Base-by-base conservation (phyloP, 1,140 invertebrate species). In the Drosophila paulistorum region DNA sequence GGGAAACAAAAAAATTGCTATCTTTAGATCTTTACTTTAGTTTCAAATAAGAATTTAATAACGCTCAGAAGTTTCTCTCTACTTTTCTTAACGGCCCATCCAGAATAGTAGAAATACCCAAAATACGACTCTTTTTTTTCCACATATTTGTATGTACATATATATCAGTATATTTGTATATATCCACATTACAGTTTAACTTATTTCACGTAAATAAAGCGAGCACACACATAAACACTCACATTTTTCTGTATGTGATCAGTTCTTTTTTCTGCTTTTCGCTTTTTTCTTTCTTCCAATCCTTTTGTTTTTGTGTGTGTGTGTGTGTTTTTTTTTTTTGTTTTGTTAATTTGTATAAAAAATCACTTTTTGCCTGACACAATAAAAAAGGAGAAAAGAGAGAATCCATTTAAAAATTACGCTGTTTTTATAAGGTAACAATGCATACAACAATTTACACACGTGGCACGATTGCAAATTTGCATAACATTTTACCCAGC, bases 271-370 rank as follows among this genome's bases (percentile, higher is more conserved):
- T 23, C 26, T 67, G 42, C 23, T 10, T 65, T 58, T 58, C 37
- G 54, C 41, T 45, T 58, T 41, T 57, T 11, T 7, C 30, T 54
- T 26, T 54, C 66, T 70, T 37, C 10, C 35, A 37, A 37, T 3
- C 35, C 7, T 10, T 61, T 51, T 59, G 30, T 64, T 57, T 55
- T 7, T 51, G n/a, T 26, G 13, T 26, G 23, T 26, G 23, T 26
- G 2, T 26, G 2, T 26, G 2, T 26, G 2, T 26, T 26, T 26
- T 26, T 48, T 62, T 69, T 71, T 74, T 77, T 39, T 65, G 76
- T 79, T 86, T 87, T 86, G 83, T 86, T 86, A 83, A 87, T 86
- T 86, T 86, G 83, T 86, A 86, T 86, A 84, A 84, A 86, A 86
- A 86, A 86, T 86, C 83, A 86, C 83, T 86, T 86, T 86, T 86